Conservation (phyloP, 2,797 vertebrate genomes). For the Ispidina picta region DNA sequence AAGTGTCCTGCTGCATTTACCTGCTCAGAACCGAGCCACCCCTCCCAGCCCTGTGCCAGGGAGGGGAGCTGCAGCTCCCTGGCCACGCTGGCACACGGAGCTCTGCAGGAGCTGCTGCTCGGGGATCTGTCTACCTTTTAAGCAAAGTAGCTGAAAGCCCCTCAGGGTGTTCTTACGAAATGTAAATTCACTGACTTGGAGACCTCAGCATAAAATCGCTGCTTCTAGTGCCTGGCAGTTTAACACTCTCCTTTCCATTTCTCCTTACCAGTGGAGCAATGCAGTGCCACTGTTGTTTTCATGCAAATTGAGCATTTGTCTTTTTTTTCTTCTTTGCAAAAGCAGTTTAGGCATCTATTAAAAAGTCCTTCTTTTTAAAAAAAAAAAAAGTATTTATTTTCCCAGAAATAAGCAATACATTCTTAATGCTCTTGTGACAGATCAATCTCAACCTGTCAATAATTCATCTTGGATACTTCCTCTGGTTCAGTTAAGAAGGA, state of each 20-base stretch:
- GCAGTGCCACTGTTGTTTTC: background rate
- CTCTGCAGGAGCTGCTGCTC: slow-evolving; percentile 36
- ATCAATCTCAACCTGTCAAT: slow-evolving; percentile 42
- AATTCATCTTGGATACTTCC: slow-evolving; percentile 12
- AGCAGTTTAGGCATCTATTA: slow-evolving; percentile 1
- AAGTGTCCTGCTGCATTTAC: slow-evolving; percentile 62
- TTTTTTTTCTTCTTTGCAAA: background rate
- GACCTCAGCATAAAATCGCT: slow-evolving; percentile 63
- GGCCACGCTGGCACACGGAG: slow-evolving; percentile 16
- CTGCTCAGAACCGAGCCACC: slow-evolving; percentile 47
- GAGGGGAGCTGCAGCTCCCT: background rate
- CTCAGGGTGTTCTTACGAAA: slow-evolving; percentile 70
- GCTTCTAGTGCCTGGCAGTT: slow-evolving; percentile 50
- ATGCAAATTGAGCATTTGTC: background rate
- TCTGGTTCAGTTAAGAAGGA: background rate
- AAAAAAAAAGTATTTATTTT: no score
- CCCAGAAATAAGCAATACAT: slow-evolving; percentile 16
- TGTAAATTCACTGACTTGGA: slow-evolving; percentile 73
- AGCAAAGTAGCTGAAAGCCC: slow-evolving; percentile 66
- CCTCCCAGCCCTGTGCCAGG: slow-evolving; percentile 1
- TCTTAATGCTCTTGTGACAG: slow-evolving; percentile 30
- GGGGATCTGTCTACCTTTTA: slow-evolving; percentile 69
- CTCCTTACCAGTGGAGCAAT: no score
- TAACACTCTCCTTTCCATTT: slow-evolving; percentile 57
- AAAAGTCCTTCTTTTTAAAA: background rate